phyloP scores from a whole-genome alignment of 2,797 vertebrate genomes.

The Melanotaenia maccullochi region DNA sequence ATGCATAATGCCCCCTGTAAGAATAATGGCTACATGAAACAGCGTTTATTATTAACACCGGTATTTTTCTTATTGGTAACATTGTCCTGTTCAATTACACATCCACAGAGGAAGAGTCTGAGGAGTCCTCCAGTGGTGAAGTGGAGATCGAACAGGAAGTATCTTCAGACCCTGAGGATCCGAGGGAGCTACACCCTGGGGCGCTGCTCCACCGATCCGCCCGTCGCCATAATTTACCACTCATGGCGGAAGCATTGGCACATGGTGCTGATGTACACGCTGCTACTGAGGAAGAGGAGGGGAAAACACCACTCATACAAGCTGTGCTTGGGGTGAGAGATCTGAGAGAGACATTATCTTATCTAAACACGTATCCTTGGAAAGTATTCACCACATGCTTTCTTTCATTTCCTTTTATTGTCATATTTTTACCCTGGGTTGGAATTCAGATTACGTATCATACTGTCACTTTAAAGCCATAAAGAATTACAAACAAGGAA shows the following conservation, averaged over 20 bases:
- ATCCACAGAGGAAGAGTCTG: slow-evolving; percentile 86
- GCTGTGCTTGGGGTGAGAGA: slow-evolving; percentile 89
- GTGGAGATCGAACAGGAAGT: slow-evolving; percentile 89
- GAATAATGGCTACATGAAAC: not conserved
- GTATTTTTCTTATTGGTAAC: not conserved
- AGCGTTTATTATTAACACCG: not conserved
- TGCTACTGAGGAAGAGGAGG: slow-evolving; percentile 88
- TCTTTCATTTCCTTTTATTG: not conserved
- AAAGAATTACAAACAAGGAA: not conserved
- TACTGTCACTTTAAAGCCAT: too few relatives aligned
- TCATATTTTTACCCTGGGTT: not conserved
- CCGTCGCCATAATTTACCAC: slow-evolving; percentile 86
- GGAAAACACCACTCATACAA: slow-evolving; percentile 92
- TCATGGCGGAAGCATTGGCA: slow-evolving; percentile 92
- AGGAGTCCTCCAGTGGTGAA: slow-evolving; percentile 92
- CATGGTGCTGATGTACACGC: slow-evolving; percentile 92
- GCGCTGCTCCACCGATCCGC: slow-evolving; percentile 87
- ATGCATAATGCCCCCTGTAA: not conserved
- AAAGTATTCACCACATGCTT: not conserved
- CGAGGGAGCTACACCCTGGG: slow-evolving; percentile 88
- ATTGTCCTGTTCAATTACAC: not conserved
- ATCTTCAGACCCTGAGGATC: slow-evolving; percentile 88
- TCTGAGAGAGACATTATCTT: not conserved
- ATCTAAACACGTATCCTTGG: not conserved
- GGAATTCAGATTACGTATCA: not conserved